phyloP scores from a whole-genome alignment of 2,113 vertebrate species.

The Actenoides lindsayi region DNA sequence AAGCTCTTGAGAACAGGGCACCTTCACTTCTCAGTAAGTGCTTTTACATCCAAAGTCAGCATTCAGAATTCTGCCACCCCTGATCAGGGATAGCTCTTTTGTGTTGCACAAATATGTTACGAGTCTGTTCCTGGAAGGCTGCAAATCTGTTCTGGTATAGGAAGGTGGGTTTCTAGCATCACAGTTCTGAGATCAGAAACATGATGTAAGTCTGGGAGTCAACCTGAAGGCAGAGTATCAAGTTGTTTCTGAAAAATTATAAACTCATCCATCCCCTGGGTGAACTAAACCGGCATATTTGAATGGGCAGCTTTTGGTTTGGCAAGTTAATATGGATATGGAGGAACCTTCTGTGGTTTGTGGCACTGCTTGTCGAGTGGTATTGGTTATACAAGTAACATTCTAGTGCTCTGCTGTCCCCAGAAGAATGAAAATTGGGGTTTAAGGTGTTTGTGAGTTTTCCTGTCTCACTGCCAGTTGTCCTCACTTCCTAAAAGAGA shows the following conservation, averaged over 20 bases:
- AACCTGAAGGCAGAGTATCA: not conserved
- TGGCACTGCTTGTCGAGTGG: slow-evolving; percentile 30
- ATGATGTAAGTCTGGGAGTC: not conserved
- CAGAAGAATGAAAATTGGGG: not conserved
- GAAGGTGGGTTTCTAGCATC: not conserved
- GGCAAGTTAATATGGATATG: not conserved
- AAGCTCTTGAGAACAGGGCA: not conserved
- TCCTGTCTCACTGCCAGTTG: not conserved
- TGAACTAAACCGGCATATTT: not conserved
- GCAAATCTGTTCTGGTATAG: not conserved
- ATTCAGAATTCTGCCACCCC: not conserved
- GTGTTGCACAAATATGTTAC: not conserved
- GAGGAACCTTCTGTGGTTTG: not conserved
- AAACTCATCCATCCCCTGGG: not conserved
- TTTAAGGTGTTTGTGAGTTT: slow-evolving; percentile 14
- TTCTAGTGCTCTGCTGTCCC: slow-evolving; percentile 8
- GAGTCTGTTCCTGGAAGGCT: not conserved
- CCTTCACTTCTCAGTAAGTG: not conserved
- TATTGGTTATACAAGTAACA: slow-evolving; percentile 24
- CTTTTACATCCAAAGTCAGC: not conserved
- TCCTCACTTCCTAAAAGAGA: slow-evolving; percentile 20
- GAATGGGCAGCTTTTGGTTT: not conserved
- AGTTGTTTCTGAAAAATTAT: not conserved
- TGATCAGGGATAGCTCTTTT: not conserved
- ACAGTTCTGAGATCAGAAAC: not conserved